These are phyloP conservation scores for Corbicula japonica DNA, from an alignment of 2,888 invertebrate species.

Conservation along the genomic window DNA sequence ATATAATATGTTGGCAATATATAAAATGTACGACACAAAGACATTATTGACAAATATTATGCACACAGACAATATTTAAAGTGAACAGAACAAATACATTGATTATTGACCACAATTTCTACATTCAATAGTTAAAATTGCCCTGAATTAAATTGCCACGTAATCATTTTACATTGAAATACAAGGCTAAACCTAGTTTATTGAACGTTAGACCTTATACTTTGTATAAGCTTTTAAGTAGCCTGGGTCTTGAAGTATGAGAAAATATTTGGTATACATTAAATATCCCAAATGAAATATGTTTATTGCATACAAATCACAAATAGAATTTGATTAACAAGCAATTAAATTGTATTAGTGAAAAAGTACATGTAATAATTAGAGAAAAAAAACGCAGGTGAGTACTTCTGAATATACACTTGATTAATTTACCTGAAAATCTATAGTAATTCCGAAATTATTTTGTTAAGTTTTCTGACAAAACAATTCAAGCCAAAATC, in stretches of 20 bases:
- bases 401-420: slow-evolving; percentile 48
- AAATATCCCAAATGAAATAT: slow-evolving; percentile 1
- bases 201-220: slow-evolving; percentile 6
- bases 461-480: slow-evolving; percentile 4
- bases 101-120: slow-evolving; percentile 17
- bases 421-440: slow-evolving; percentile 19
- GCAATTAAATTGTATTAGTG: slow-evolving; percentile 41
- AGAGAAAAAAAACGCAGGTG: slow-evolving; percentile 36
- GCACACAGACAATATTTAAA: too few relatives aligned
- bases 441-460: slow-evolving; percentile 1
- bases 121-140: neutral
- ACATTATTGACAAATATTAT: too few relatives aligned
- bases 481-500: slow-evolving; percentile 16
- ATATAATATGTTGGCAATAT: too few relatives aligned
- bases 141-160: neutral
- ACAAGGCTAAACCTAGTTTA: slow-evolving; percentile 24
- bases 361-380: slow-evolving; percentile 30
- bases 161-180: slow-evolving; percentile 24
- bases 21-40: too few relatives aligned
- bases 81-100: neutral
- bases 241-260: slow-evolving; percentile 39
- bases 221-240: neutral
- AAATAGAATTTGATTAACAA: slow-evolving; percentile 14
- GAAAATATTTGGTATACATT: neutral
- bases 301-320: slow-evolving; percentile 3